Evolutionary conservation across 2,888 invertebrate species (phyloP).

Genomic region (Tuberolachnus salignus): DNA sequence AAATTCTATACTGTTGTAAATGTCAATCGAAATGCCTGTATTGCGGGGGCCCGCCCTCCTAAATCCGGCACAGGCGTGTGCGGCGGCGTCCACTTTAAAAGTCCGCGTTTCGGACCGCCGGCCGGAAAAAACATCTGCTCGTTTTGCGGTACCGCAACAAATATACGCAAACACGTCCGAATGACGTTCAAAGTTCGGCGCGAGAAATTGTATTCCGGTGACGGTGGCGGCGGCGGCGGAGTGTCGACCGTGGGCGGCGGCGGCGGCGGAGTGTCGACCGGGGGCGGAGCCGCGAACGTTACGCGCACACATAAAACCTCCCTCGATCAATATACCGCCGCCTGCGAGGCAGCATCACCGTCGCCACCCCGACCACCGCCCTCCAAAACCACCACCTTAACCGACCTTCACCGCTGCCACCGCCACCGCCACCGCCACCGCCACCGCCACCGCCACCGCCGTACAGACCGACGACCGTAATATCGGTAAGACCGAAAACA

Average conservation of each 20-base stretch:
- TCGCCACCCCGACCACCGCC: not conserved
- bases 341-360: conserved; percentile 3
- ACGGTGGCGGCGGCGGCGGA: conserved; percentile 15
- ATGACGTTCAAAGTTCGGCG: not conserved
- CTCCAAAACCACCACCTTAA: not conserved
- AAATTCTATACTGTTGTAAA: too few relatives aligned
- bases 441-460: too few relatives aligned
- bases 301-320: conserved; percentile 43
- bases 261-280: conserved; percentile 38
- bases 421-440: not conserved
- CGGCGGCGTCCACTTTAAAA: too few relatives aligned
- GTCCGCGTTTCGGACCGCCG: too few relatives aligned
- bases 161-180: too few relatives aligned
- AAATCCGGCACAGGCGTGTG: too few relatives aligned
- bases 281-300: conserved; percentile 42
- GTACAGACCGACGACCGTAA: too few relatives aligned
- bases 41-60: too few relatives aligned
- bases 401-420: not conserved
- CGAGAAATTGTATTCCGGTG: conserved; percentile 21
- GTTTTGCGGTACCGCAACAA: too few relatives aligned
- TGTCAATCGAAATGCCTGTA: too few relatives aligned
- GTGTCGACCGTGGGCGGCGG: conserved; percentile 52
- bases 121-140: too few relatives aligned
- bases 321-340: conserved; percentile 51
- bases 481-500: too few relatives aligned